These are phyloP conservation scores for Danionella cerebrum DNA, from an alignment of 2,113 vertebrate genomes.

Conservation along the genomic window DNA sequence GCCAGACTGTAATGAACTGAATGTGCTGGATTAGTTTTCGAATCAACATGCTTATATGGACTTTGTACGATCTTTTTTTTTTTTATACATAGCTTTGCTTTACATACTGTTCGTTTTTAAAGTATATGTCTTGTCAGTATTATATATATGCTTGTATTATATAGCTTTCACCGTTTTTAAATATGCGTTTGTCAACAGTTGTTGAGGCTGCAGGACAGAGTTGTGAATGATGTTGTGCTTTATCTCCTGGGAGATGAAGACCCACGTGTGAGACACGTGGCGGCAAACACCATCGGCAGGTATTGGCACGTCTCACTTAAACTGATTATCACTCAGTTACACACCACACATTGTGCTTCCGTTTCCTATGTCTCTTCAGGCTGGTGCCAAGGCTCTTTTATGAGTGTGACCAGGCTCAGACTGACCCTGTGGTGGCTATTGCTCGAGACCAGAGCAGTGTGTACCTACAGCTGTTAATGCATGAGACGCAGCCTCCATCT, in stretches of 20 bases:
- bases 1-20: too few species aligned
- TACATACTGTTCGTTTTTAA: too few species aligned
- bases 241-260: conserved; percentile 87
- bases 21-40: too few species aligned
- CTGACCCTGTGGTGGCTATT: conserved; percentile 87
- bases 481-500: conserved; percentile 85
- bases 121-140: too few species aligned
- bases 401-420: conserved; percentile 88
- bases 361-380: too few species aligned
- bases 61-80: too few species aligned
- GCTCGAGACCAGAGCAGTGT: conserved; percentile 90
- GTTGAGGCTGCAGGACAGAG: conserved; percentile 82
- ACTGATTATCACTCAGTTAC: not conserved
- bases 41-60: too few species aligned
- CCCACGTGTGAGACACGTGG: conserved; percentile 83
- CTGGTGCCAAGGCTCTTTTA: conserved; percentile 88
- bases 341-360: too few species aligned
- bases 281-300: conserved; percentile 77
- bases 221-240: conserved; percentile 79
- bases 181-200: conserved; percentile 67
- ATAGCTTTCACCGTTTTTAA: not conserved
- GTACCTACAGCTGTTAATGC: conserved; percentile 92
- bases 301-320: conserved; percentile 38
- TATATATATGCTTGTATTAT: too few species aligned
- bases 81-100: too few species aligned